Evolutionary conservation across 2,113 vertebrate species (phyloP).

Genomic region (Sus scrofa): T2T-Sscrofa CM000813.6:137485501-137486000

Average conservation of each 20-base stretch:
- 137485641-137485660: conserved; percentile 58
- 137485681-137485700: neutral
- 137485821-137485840: neutral
- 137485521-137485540: conserved; percentile 58
- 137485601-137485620: conserved; percentile 57
- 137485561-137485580: conserved; percentile 49
- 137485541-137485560: neutral
- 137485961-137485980: neutral
- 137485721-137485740: conserved; percentile 16
- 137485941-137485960: neutral
- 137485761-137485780: neutral
- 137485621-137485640: conserved; percentile 53
- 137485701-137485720: neutral
- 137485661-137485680: conserved; percentile 24
- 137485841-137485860: neutral
- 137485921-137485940: neutral
- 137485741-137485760: neutral
- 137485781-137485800: neutral
- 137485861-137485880: neutral
- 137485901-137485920: neutral
- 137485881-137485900: neutral
- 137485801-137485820: conserved; percentile 2
- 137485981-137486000: neutral
- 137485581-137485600: conserved; percentile 63
- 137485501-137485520: neutral